Conservation (phyloP, 2,888 invertebrate genomes). For the Muscina levida region DNA sequence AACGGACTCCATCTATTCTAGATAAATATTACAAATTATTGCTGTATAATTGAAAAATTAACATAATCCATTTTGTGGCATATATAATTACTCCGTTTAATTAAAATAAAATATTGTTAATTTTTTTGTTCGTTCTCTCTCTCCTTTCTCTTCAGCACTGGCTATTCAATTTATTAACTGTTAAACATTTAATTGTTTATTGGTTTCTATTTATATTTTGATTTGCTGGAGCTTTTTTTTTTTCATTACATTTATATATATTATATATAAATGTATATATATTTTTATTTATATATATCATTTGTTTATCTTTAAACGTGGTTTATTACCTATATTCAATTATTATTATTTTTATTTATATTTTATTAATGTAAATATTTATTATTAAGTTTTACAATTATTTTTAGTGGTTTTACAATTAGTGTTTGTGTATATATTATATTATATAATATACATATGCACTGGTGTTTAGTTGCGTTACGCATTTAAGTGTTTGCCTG, state of each 20-base stretch:
- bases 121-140: too few relatives aligned
- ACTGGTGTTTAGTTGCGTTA: slow-evolving; percentile 21
- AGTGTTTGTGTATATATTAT: slow-evolving; percentile 37
- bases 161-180: slow-evolving; percentile 6
- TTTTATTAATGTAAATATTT: slow-evolving; percentile 46
- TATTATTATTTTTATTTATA: slow-evolving; percentile 8
- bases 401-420: slow-evolving; percentile 51
- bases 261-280: slow-evolving; percentile 23
- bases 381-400: slow-evolving; percentile 45
- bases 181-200: slow-evolving; percentile 22
- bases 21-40: too few relatives aligned
- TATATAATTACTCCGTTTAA: background rate
- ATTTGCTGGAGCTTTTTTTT: slow-evolving; percentile 1
- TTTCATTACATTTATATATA: slow-evolving; percentile 18
- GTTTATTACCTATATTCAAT: background rate
- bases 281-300: background rate
- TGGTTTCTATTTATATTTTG: background rate
- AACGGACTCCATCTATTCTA: too few relatives aligned
- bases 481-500: background rate
- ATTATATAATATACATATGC: background rate
- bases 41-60: too few relatives aligned
- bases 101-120: background rate
- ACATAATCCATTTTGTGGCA: background rate
- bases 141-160: background rate
- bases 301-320: too few relatives aligned